Evolutionary conservation across 2,797 vertebrate species (phyloP).

Genomic region (Dendrocincla tyrannina): DNA sequence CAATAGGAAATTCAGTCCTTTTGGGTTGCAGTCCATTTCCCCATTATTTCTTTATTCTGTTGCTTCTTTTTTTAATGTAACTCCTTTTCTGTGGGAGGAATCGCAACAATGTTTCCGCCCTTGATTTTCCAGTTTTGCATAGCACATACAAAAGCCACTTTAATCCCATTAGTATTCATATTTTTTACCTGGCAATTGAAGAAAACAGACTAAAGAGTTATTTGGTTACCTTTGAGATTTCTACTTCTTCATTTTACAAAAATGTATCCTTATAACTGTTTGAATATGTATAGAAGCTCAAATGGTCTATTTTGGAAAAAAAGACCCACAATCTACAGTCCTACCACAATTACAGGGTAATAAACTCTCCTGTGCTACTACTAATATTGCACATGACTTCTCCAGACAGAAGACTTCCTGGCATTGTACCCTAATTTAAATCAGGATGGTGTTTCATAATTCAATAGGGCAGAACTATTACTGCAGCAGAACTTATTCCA

Average conservation of each 20-base stretch:
- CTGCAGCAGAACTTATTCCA: background rate
- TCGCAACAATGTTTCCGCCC: background rate
- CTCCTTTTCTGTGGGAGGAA: background rate
- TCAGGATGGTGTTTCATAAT: background rate
- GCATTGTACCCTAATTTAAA: constrained; percentile 15
- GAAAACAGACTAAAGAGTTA: background rate
- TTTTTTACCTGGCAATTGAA: constrained; percentile 18
- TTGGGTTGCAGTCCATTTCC: background rate
- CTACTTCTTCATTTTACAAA: constrained; percentile 29
- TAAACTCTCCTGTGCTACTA: background rate
- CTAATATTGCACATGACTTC: background rate
- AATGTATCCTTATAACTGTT: background rate
- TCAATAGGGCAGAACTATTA: constrained; percentile 2
- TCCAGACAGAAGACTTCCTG: background rate
- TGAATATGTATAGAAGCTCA: background rate
- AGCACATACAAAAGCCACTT: background rate
- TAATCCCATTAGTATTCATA: background rate
- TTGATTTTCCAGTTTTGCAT: background rate
- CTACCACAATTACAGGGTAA: background rate
- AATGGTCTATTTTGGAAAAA: background rate
- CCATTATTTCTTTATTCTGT: background rate
- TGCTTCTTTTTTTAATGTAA: background rate
- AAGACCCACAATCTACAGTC: background rate
- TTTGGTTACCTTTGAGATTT: constrained; percentile 5
- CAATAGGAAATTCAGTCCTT: background rate